Evolutionary conservation across 2,113 vertebrate genomes (phyloP).

Genomic region (Campylomormyrus numenius): DNA sequence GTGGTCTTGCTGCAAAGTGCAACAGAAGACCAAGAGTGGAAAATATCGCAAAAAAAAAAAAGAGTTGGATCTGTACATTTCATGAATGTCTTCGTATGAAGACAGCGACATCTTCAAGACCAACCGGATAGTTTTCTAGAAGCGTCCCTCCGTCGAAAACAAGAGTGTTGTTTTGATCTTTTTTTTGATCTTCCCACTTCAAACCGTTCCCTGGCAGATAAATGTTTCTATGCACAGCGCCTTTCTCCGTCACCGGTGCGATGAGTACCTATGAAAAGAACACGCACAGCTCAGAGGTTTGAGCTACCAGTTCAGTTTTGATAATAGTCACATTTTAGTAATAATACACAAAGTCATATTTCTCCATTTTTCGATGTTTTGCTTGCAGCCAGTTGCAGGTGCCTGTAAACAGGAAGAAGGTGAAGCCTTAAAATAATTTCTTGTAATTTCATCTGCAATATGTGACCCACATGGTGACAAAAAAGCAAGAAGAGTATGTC

Average conservation of each 20-base stretch:
- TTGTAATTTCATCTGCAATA: background rate
- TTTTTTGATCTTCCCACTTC: constrained; percentile 71
- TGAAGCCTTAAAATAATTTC: background rate
- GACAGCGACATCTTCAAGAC: constrained; percentile 67
- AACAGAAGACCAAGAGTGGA: constrained; percentile 55
- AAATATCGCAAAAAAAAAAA: constrained; percentile 2
- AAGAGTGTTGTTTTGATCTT: constrained; percentile 62
- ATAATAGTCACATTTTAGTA: background rate
- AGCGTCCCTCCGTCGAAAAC: constrained; percentile 77
- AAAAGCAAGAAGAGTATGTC: background rate
- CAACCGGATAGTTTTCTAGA: constrained; percentile 67
- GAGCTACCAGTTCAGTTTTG: background rate
- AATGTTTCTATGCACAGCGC: constrained; percentile 65
- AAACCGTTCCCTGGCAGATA: constrained; percentile 71
- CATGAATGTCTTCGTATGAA: constrained; percentile 59
- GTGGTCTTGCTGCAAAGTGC: constrained; percentile 69
- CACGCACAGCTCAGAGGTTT: background rate
- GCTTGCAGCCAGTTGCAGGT: background rate
- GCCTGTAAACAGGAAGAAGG: background rate
- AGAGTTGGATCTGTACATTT: constrained; percentile 39
- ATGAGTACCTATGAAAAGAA: constrained; percentile 69
- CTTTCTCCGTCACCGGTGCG: constrained; percentile 74
- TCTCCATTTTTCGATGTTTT: background rate
- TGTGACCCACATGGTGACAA: background rate
- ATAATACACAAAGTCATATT: background rate